These are phyloP conservation scores for Rhincodon typus DNA, from an alignment of 2,797 vertebrate genomes.

Conservation along the genomic window DNA sequence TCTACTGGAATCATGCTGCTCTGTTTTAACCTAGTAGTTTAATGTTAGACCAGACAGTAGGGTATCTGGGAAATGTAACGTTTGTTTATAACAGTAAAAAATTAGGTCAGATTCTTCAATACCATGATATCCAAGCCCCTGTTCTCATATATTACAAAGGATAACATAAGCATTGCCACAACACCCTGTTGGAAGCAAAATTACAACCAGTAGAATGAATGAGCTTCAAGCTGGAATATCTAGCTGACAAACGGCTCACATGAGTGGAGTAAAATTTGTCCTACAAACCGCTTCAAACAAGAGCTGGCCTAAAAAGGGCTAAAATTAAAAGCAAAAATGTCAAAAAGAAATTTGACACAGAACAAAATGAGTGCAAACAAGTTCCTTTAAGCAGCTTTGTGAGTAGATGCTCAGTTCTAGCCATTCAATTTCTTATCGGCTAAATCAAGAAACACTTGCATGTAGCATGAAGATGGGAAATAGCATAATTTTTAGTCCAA, in stretches of 20 bases:
- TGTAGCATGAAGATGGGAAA: not conserved
- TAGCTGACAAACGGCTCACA: not conserved
- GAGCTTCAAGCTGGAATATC: not conserved
- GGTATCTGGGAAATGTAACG: no score
- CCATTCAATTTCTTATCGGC: not conserved
- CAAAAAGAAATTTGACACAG: not conserved
- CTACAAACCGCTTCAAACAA: not conserved
- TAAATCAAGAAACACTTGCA: not conserved
- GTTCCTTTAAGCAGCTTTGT: not conserved
- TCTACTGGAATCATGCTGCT: no score
- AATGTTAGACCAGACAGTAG: no score
- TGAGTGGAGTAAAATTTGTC: not conserved
- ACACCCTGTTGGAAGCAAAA: no score
- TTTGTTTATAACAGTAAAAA: no score
- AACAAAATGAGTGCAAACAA: not conserved
- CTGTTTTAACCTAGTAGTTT: no score
- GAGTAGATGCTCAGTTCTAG: not conserved
- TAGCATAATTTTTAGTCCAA: not conserved
- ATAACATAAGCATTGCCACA: no score
- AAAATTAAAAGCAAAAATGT: not conserved
- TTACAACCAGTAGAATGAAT: no score
- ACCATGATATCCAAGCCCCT: no score
- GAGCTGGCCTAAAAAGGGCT: not conserved
- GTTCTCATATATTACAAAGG: no score
- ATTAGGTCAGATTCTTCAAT: no score